phyloP scores from a whole-genome alignment of 2,888 invertebrate genomes.

The Aspidiotus rigidus region DNA sequence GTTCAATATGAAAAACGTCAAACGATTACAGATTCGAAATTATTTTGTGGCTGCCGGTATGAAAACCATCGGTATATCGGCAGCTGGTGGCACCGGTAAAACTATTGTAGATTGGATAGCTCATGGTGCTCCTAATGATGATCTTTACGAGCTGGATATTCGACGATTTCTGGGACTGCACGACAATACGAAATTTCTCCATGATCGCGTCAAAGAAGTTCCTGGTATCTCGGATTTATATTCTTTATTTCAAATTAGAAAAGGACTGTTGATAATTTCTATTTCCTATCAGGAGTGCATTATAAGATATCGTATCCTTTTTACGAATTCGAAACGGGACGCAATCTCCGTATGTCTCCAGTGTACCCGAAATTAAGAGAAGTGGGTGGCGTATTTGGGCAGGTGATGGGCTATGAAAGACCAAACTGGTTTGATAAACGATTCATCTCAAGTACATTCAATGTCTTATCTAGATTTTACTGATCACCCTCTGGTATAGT shows the following conservation, averaged over 20 bases:
- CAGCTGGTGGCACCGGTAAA: constrained; percentile 90
- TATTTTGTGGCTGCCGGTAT: constrained; percentile 91
- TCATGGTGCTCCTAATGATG: constrained; percentile 67
- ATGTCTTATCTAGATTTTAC: too few species aligned
- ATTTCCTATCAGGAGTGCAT: constrained; percentile 51
- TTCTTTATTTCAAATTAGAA: background rate
- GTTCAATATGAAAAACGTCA: background rate
- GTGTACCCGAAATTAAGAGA: constrained; percentile 84
- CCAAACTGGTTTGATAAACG: constrained; percentile 76
- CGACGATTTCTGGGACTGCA: constrained; percentile 84
- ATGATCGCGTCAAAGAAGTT: constrained; percentile 84
- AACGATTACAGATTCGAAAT: constrained; percentile 59
- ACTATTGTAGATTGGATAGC: constrained; percentile 80
- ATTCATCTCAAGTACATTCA: constrained; percentile 19
- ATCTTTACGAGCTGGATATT: constrained; percentile 82
- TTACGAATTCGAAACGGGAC: constrained; percentile 74
- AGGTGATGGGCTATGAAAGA: constrained; percentile 95
- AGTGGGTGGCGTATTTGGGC: constrained; percentile 89
- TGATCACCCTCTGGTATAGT: background rate
- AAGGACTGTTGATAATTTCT: background rate
- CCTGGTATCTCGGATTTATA: constrained; percentile 53
- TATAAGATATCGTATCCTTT: constrained; percentile 75
- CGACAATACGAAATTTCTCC: constrained; percentile 84
- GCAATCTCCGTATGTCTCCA: constrained; percentile 87
- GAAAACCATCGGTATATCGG: constrained; percentile 91